These are phyloP conservation scores for Drosophila sucinea DNA, from an alignment of 1,140 invertebrate species.

Conservation along the genomic window DNA sequence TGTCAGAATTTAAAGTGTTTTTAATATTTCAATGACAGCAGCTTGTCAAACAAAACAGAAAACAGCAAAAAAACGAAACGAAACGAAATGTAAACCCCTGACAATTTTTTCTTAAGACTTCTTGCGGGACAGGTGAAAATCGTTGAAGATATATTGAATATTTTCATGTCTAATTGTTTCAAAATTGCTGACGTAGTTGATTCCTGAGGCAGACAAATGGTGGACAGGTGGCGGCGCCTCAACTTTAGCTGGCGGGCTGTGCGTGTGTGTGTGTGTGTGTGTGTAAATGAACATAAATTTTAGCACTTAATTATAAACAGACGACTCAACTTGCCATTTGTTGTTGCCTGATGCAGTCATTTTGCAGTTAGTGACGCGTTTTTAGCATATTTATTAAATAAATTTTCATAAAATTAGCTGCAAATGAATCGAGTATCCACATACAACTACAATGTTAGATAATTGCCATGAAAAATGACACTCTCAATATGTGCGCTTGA, in stretches of 20 bases:
- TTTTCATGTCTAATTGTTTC: slow-evolving; percentile 28
- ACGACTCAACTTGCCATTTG: slow-evolving; percentile 25
- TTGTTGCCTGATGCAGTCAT: slow-evolving; percentile 39
- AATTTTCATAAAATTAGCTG: slow-evolving; percentile 60
- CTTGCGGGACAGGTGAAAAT: slow-evolving; percentile 17
- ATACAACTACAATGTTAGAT: slow-evolving; percentile 43
- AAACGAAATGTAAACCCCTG: slow-evolving; percentile 57
- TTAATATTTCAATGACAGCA: slow-evolving; percentile 79
- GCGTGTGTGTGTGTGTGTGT: slow-evolving; percentile 13
- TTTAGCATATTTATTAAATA: slow-evolving; percentile 77
- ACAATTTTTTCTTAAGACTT: slow-evolving; percentile 44
- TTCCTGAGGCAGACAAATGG: slow-evolving; percentile 55
- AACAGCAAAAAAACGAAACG: slow-evolving; percentile 2
- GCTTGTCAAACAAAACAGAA: slow-evolving; percentile 59
- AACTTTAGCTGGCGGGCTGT: slow-evolving; percentile 13
- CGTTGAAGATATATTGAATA: slow-evolving; percentile 12
- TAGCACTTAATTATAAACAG: slow-evolving; percentile 79
- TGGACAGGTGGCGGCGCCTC: slow-evolving; percentile 73
- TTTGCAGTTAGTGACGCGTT: slow-evolving; percentile 64
- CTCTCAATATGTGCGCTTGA: slow-evolving; percentile 23
- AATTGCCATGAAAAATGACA: slow-evolving; percentile 64
- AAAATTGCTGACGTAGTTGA: slow-evolving; percentile 62
- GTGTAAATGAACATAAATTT: slow-evolving; percentile 72
- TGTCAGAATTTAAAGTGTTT: slow-evolving; percentile 71
- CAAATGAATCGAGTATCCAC: slow-evolving; percentile 52